A percentile compares a stretch with the other conserved stretches of the same genome.
Evolutionary conservation across 2,113 vertebrate genomes (phyloP).

Genomic region (Hemiscyllium ocellatum): DNA sequence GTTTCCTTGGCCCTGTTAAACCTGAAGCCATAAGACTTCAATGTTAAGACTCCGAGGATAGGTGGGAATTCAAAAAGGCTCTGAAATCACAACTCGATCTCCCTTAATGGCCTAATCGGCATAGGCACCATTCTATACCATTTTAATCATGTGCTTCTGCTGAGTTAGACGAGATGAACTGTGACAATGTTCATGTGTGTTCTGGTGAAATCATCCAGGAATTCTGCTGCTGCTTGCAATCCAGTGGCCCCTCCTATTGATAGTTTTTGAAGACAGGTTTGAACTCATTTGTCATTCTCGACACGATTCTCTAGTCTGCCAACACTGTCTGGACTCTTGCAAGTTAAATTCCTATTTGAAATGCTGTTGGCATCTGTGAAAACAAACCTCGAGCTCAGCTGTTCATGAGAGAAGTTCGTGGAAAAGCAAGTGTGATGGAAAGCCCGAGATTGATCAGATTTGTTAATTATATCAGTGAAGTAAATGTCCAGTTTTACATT

Average conservation of each 20-base stretch:
- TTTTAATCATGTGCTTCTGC: neutral
- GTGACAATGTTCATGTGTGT: neutral
- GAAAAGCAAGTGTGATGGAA: neutral
- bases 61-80: neutral
- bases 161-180: neutral
- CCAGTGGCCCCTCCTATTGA: neutral
- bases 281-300: neutral
- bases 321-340: neutral
- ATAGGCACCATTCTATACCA: neutral
- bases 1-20: no score
- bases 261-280: neutral
- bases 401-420: neutral
- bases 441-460: neutral
- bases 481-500: neutral
- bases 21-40: no score
- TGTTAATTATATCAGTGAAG: neutral
- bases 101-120: no score
- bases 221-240: neutral
- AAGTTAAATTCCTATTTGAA: neutral
- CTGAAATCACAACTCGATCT: neutral
- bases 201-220: neutral
- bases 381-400: neutral
- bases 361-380: neutral
- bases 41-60: neutral
- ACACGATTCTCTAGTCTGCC: neutral